Evolutionary conservation across 2,797 vertebrate species (phyloP).

Genomic region (Fundulus diaphanus): DNA sequence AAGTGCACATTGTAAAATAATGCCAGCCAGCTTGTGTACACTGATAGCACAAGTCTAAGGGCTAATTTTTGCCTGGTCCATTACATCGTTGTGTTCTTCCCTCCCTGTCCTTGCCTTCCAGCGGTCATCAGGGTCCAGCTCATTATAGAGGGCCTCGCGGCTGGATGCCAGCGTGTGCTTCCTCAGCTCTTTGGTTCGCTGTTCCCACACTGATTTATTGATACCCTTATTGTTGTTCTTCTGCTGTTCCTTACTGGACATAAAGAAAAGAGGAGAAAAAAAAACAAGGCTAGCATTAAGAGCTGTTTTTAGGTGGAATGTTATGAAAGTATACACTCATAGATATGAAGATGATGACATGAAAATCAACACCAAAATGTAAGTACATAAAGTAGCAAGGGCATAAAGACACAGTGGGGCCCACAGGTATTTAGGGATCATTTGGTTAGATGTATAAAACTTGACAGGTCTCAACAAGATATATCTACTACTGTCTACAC

Average conservation of each 20-base stretch:
- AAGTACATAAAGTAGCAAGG: conserved; percentile 66
- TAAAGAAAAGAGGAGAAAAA: conserved; percentile 25
- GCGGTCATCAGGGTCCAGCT: conserved; percentile 91
- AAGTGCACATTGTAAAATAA: neutral
- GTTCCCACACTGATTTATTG: conserved; percentile 93
- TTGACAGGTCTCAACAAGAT: conserved; percentile 34
- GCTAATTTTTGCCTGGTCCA: conserved; percentile 71
- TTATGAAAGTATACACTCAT: conserved; percentile 37
- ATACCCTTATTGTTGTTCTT: conserved; percentile 88
- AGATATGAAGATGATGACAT: conserved; percentile 62
- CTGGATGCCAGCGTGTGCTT: conserved; percentile 92
- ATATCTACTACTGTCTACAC: conserved; percentile 37
- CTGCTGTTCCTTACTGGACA: conserved; percentile 91
- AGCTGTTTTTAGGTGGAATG: neutral
- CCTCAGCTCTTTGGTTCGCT: conserved; percentile 92
- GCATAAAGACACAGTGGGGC: conserved; percentile 62
- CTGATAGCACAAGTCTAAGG: conserved; percentile 77
- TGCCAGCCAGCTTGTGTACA: conserved; percentile 71
- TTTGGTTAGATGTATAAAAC: conserved; percentile 54
- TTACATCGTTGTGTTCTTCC: conserved; percentile 78
- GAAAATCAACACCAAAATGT: conserved; percentile 66
- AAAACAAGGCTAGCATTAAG: conserved; percentile 22
- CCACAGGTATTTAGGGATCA: conserved; percentile 61
- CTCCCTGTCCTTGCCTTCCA: conserved; percentile 87
- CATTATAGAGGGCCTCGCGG: conserved; percentile 92